Evolutionary conservation across 2,888 invertebrate species (phyloP).

Genomic region (Caenorhabditis macrosperma): DNA sequence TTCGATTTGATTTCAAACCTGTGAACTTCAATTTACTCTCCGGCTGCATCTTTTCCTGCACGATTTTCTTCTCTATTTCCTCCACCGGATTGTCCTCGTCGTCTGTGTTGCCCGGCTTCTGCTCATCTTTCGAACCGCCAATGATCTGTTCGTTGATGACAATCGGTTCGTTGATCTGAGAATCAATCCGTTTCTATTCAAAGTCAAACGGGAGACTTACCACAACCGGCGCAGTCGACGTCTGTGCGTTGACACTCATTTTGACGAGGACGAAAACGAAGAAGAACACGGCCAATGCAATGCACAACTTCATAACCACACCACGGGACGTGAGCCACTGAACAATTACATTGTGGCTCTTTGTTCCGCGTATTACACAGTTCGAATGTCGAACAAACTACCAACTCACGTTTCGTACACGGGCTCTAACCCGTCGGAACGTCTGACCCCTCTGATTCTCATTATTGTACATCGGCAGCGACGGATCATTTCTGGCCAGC

Average conservation of each 20-base stretch:
- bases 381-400: neutral
- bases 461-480: constrained; percentile 44
- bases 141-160: constrained; percentile 44
- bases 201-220: neutral
- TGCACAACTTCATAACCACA: constrained; percentile 6
- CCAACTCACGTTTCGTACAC: constrained; percentile 41
- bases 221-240: neutral
- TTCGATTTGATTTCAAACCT: no score
- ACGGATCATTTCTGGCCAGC: constrained; percentile 37
- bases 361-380: neutral
- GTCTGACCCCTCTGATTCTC: constrained; percentile 23
- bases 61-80: constrained; percentile 11
- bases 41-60: constrained; percentile 8
- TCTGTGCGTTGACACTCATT: constrained; percentile 1
- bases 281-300: neutral
- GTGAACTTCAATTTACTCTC: constrained; percentile 6
- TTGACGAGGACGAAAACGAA: constrained; percentile 15
- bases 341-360: neutral
- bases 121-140: constrained; percentile 6
- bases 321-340: constrained; percentile 45
- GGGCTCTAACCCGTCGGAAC: constrained; percentile 34
- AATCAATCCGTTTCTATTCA: neutral
- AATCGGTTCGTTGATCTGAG: constrained; percentile 26
- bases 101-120: neutral
- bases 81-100: neutral